phyloP scores from a whole-genome alignment of 2,113 vertebrate species.

The Dolichotis patagonum region DNA sequence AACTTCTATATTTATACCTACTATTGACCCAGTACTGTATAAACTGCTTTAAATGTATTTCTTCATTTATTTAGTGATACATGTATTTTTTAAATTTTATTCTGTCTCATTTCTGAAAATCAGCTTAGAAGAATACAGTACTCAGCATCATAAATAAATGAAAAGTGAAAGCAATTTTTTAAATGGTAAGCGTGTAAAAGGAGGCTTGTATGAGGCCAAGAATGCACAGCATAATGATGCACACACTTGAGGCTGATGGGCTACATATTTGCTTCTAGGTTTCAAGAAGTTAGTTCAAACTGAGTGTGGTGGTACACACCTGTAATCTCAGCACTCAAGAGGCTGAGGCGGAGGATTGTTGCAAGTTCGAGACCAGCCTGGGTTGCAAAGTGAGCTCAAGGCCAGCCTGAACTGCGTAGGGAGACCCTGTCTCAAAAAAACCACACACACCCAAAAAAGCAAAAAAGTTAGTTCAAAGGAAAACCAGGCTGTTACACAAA shows the following conservation, averaged over 20 bases:
- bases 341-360: too few species aligned
- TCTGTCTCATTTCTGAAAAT: conserved; percentile 7
- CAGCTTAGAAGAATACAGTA: conserved; percentile 1
- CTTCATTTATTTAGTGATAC: neutral
- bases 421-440: too few species aligned
- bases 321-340: too few species aligned
- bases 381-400: too few species aligned
- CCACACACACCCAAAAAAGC: too few species aligned
- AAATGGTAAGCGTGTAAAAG: neutral
- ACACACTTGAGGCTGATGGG: neutral
- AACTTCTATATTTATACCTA: neutral
- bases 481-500: neutral
- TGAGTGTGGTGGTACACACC: too few species aligned
- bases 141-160: neutral
- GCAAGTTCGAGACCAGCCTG: too few species aligned
- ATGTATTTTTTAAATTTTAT: conserved; percentile 2
- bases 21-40: neutral
- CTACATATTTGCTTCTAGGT: neutral
- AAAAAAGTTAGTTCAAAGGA: neutral
- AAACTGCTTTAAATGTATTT: neutral
- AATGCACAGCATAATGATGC: neutral
- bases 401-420: too few species aligned
- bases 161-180: neutral
- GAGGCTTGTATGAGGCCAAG: neutral
- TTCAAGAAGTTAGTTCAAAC: neutral